Evolutionary conservation across 2,797 vertebrate genomes (phyloP), one percentile per base, ranked within the genome.

Genomic region (Liasis olivaceus): DNA sequence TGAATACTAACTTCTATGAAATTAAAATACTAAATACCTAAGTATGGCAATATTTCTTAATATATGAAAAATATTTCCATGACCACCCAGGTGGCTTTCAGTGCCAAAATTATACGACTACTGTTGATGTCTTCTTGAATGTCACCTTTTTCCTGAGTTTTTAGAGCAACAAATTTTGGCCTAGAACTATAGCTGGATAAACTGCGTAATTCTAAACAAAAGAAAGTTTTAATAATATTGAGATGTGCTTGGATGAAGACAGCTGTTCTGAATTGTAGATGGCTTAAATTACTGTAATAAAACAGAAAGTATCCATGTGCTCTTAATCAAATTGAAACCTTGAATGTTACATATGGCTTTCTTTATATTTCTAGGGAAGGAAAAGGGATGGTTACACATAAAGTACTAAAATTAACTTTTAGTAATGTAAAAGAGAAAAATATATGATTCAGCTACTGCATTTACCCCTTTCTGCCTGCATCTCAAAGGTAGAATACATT

Each of bases 201-300:
- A 81, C 51, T 91, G 84, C 31, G 77, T 42, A 87, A 69, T 87
- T 72, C 63, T 87, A 88, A 54, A 86, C 60, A 87, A 64, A 63
- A 24, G 42, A 60, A 84, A 84, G 51, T 62, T 92, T 28, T 89
- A 85, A 89, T 62, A 84, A 64, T 26, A 89, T 24, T 64, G 63
- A 62, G 59, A 92, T 85, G 31, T 85, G 63, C 15, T 92, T 58
- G 31, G 87, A 85, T 89, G 60, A 89, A 92, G 91, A 85, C 28
- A 89, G 77, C 87, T 85, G 51, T 81, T 85, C 87, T 54, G 72
- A 92, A 92, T 89, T 88, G 72, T 84, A 66, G 59, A 17, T 89
- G n/a, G 60, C 59, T 92, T 89, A 92, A 85, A 89, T 88, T 72
- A 47, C 58, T 15, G 36, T 36, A 56, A 42, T 92, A 85, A 66